Evolutionary conservation across 2,113 vertebrate species (phyloP).

Genomic region (Rhinolophus sinicus): DNA sequence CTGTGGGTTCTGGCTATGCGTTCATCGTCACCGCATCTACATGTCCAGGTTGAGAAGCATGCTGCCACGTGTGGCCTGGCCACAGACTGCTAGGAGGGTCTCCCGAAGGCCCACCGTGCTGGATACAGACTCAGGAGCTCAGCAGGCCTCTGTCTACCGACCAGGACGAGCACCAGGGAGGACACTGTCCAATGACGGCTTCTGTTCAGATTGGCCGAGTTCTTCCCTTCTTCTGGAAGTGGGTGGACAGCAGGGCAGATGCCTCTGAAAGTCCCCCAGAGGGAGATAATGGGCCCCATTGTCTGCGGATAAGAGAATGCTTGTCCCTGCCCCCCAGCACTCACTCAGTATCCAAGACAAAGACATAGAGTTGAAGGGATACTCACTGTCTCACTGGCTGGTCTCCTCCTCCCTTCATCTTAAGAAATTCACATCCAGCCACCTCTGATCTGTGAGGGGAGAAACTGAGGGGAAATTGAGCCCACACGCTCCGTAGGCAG

Average conservation of each 20-base stretch:
- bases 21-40: rapidly evolving
- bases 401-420: background rate
- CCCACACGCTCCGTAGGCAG: rapidly evolving
- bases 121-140: rapidly evolving
- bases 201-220: background rate
- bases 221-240: background rate
- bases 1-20: background rate
- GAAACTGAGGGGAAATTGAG: background rate
- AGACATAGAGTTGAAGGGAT: background rate
- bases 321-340: rapidly evolving
- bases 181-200: rapidly evolving
- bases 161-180: background rate
- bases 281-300: background rate
- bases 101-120: rapidly evolving
- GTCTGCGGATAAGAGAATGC: background rate
- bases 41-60: no score
- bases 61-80: rapidly evolving
- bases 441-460: background rate
- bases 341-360: background rate
- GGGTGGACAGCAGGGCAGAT: background rate
- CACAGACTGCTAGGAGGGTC: rapidly evolving
- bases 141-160: background rate
- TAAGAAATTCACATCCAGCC: background rate
- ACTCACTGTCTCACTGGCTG: background rate
- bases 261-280: background rate